Evolutionary conservation across 2,888 invertebrate species (phyloP).

Genomic region (Adela reaumurella): DNA sequence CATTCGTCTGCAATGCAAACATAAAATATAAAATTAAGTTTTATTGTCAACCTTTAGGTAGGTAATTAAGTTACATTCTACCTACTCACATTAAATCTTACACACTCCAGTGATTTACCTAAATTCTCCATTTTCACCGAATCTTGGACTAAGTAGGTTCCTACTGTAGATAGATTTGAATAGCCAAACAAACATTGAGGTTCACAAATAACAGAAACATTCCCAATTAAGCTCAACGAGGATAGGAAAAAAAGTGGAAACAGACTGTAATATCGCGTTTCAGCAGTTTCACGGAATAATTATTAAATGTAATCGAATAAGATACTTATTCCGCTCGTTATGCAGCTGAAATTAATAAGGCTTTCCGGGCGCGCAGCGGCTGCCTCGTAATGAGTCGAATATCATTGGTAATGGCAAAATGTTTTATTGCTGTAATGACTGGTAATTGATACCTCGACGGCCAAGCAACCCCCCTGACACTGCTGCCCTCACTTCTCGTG

Average conservation of each 20-base stretch:
- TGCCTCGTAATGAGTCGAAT: background rate
- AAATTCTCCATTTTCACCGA: too few species aligned
- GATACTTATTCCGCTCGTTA: background rate
- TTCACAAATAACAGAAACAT: too few species aligned
- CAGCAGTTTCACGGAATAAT: background rate
- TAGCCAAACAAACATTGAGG: too few species aligned
- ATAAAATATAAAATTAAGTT: too few species aligned
- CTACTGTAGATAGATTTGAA: too few species aligned
- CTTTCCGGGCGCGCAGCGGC: background rate
- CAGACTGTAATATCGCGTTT: background rate
- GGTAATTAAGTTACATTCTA: too few species aligned
- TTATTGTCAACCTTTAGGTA: too few species aligned
- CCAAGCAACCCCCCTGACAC: background rate
- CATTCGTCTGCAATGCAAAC: slow-evolving; percentile 54
- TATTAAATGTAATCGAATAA: background rate
- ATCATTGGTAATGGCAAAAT: background rate
- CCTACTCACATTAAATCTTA: too few species aligned
- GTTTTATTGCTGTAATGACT: background rate
- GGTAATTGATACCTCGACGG: background rate
- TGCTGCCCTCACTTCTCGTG: too few species aligned
- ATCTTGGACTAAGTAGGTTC: too few species aligned
- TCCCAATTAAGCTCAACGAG: background rate
- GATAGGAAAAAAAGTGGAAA: background rate
- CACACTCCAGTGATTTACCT: too few species aligned
- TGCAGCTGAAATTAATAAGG: background rate